phyloP scores from a whole-genome alignment of 2,797 vertebrate genomes.

The Loriculus beryllinus region DNA sequence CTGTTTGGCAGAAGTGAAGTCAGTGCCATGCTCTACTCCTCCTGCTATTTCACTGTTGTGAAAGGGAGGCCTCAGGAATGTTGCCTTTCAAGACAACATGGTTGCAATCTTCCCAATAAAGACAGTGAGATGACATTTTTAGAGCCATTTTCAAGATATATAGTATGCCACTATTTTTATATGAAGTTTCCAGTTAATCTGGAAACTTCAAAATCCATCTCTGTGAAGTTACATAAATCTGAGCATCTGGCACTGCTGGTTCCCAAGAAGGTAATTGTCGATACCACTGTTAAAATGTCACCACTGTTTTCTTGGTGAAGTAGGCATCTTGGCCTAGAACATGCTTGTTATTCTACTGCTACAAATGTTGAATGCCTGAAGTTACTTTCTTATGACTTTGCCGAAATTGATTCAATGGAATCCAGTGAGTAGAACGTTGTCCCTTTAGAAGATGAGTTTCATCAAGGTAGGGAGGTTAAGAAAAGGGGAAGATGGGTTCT shows the following conservation, averaged over 20 bases:
- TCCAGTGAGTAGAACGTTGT: background rate
- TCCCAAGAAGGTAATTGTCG: background rate
- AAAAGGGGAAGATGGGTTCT: fast-evolving
- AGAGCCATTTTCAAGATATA: background rate
- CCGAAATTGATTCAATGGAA: background rate
- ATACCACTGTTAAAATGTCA: background rate
- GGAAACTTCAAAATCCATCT: background rate
- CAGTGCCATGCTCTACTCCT: background rate
- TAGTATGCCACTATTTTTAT: background rate
- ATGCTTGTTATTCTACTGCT: background rate
- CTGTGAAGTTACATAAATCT: background rate
- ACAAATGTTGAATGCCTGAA: background rate
- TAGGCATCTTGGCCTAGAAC: background rate
- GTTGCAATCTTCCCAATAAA: background rate
- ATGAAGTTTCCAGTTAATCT: background rate
- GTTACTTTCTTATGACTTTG: background rate
- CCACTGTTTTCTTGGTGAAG: background rate
- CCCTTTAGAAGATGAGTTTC: background rate
- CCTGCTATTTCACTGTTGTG: background rate
- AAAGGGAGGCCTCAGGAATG: background rate
- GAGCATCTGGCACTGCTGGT: background rate
- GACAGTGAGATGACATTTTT: background rate
- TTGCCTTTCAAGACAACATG: background rate
- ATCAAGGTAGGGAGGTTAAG: background rate
- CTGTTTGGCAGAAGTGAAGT: background rate